Evolutionary conservation across 2,113 vertebrate genomes (phyloP), one percentile per base, ranked within the genome.

Genomic region (Hippolais icterina): DNA sequence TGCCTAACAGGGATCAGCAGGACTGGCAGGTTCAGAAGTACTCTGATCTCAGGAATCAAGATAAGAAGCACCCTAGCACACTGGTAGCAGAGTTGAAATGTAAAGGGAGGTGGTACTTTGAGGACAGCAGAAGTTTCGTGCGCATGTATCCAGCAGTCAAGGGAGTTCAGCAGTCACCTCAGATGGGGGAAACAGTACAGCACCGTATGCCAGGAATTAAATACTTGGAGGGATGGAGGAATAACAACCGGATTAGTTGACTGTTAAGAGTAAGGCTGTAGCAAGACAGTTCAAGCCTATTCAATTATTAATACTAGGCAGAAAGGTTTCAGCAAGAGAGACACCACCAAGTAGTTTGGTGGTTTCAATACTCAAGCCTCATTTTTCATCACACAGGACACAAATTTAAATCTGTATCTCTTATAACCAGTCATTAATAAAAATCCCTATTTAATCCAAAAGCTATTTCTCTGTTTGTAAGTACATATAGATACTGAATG

Each of bases 1-100:
- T 93, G 88, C 75, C 88, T 92, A 77, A 80, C 49, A 69, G 90
- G 90, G 57, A 94, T 88, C 88, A 93, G 59, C 85, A 90, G 54
- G 54, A 70, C 63, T 88, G 92, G 23, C 79, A 92, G 79, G 66
- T 92, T 95, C 59, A 93, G 83, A 85, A 88, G 35, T 10, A 50
- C 66, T 93, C 54, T 92, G 83, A 96, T 96, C 86, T 96, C 68
- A 66, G 63, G 54, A 88, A 69, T 46, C 46, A 50, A 54, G 83
- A 85, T 65, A 76, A 92, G 71, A 80, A 74, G 42, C n/a, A 69
- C 39, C 71, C 54, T 35, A 37, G 75, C 37, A 46, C 29, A 53
- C 5, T 1, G 0, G 23, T 12, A 63, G 54, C 54, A 50, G 46
- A 66, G 23, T 42, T 86, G 74, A 88, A 80, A 80, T 53, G 41